Conservation (phyloP, 2,888 invertebrate genomes). For the Ashinkailepas kermadecensis region DNA sequence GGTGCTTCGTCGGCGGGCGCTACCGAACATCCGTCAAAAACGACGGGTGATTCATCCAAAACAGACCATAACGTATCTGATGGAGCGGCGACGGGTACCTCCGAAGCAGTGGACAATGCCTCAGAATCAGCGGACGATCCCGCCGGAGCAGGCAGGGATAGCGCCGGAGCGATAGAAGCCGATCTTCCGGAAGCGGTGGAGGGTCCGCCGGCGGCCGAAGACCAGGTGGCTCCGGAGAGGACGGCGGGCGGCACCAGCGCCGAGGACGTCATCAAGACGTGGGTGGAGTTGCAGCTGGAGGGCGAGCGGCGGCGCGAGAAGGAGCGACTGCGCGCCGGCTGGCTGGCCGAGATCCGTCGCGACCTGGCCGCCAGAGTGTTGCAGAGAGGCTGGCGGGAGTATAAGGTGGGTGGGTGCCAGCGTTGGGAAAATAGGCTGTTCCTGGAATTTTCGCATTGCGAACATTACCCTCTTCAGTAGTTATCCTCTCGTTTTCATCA, state of each 20-base stretch:
- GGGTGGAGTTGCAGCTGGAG: conserved; percentile 12
- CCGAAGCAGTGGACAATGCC: too few relatives aligned
- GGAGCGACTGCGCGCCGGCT: not conserved
- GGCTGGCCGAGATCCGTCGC: conserved; percentile 10
- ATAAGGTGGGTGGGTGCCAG: not conserved
- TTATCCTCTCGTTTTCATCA: too few relatives aligned
- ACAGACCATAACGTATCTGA: too few relatives aligned
- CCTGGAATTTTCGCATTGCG: too few relatives aligned
- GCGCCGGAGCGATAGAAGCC: not conserved
- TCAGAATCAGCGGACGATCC: not conserved
- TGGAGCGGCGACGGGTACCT: too few relatives aligned
- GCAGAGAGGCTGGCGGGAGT: not conserved
- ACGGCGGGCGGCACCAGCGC: not conserved
- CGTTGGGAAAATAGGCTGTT: not conserved
- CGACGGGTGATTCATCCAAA: too few relatives aligned
- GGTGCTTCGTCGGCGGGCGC: too few relatives aligned
- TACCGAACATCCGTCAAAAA: too few relatives aligned
- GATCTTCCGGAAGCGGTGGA: not conserved
- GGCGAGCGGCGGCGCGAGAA: not conserved
- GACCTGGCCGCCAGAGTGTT: not conserved
- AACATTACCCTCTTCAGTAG: too few relatives aligned
- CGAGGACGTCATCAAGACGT: conserved; percentile 3
- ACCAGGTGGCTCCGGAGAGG: too few relatives aligned
- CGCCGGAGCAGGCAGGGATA: not conserved
- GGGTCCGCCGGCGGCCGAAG: not conserved